phyloP scores from a whole-genome alignment of 2,888 invertebrate genomes.

The Thera obeliscata region DNA sequence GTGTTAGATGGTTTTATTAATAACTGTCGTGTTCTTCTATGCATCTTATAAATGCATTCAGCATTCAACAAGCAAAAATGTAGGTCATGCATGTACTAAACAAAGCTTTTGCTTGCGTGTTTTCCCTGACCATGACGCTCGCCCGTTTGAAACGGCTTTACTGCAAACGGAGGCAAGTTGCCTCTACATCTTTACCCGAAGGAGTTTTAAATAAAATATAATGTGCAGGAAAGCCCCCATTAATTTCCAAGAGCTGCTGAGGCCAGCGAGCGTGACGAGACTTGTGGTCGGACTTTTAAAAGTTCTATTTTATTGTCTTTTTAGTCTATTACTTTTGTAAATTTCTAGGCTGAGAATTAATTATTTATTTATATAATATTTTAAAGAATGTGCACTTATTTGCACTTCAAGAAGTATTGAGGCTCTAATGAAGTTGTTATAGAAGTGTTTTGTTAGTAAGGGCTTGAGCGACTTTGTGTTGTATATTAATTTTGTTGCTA shows the following conservation, averaged over 20 bases:
- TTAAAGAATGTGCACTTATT: neutral
- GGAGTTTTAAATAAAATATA: conserved; percentile 29
- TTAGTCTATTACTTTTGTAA: conserved; percentile 3
- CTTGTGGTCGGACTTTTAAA: conserved; percentile 23
- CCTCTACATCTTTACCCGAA: conserved; percentile 19
- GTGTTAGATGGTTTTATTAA: no score
- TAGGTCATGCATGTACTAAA: conserved; percentile 7
- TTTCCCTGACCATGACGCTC: conserved; percentile 2
- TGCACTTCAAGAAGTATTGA: neutral
- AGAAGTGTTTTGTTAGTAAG: no score
- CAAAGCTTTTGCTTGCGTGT: conserved; percentile 1
- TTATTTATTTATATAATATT: neutral
- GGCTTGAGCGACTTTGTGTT: no score
- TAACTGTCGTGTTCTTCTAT: no score
- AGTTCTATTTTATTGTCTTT: conserved; percentile 22
- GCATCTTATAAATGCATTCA: neutral
- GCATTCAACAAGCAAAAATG: conserved; percentile 7
- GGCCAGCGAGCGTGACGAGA: conserved; percentile 30
- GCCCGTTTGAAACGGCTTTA: conserved; percentile 10
- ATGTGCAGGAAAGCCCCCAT: conserved; percentile 29
- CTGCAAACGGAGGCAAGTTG: conserved; percentile 14
- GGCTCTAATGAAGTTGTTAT: neutral
- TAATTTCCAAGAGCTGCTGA: conserved; percentile 26
- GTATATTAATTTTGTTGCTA: no score
- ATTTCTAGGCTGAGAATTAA: neutral